Evolutionary conservation across 1,140 invertebrate genomes (phyloP).

Genomic region (Coenobita brevimanus): DNA sequence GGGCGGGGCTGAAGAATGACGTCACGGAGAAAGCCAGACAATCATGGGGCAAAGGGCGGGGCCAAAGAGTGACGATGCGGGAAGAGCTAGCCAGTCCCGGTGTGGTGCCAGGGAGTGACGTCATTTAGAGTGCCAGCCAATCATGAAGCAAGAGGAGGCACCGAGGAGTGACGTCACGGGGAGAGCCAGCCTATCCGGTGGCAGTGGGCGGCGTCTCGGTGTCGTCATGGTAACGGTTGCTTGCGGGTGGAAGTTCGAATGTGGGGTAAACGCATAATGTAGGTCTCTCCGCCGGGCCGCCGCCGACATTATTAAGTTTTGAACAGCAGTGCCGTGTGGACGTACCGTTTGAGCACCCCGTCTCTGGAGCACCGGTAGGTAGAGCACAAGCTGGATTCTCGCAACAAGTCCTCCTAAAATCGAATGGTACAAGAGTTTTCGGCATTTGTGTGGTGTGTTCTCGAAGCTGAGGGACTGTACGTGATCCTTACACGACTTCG

Average conservation of each 20-base stretch:
- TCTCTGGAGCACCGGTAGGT: conserved; percentile 42
- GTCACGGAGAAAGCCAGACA: too few species aligned
- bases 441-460: too few species aligned
- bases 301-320: conserved; percentile 48
- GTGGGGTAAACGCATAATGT: conserved; percentile 53
- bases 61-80: too few species aligned
- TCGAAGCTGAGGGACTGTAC: too few species aligned
- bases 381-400: too few species aligned
- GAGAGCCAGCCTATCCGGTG: conserved; percentile 35
- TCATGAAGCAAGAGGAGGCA: background rate
- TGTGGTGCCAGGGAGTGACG: too few species aligned
- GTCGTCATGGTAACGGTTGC: conserved; percentile 34
- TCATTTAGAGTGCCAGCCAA: background rate
- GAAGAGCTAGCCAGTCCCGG: too few species aligned
- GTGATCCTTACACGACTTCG: too few species aligned
- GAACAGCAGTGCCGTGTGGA: conserved; percentile 61
- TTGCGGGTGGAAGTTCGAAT: conserved; percentile 51
- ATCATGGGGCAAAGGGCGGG: too few species aligned
- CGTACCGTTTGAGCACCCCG: conserved; percentile 38
- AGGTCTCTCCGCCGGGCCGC: conserved; percentile 25
- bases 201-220: too few species aligned
- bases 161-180: background rate
- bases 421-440: too few species aligned
- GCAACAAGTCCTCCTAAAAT: too few species aligned
- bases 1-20: conserved; percentile 26